phyloP scores from a whole-genome alignment of 2,888 invertebrate genomes.

The Microplitis deprimator region DNA sequence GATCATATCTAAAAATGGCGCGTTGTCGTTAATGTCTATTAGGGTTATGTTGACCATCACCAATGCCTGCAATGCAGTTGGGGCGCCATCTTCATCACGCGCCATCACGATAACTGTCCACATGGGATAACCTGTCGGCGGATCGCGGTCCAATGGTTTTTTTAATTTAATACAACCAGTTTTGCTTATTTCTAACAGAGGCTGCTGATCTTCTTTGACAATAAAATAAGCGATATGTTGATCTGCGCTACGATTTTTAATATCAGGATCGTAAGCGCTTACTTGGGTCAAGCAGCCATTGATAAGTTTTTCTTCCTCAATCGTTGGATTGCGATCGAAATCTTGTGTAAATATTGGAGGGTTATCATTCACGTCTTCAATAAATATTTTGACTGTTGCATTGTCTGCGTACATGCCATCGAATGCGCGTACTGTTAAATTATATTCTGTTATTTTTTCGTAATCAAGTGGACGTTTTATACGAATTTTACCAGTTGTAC shows the following conservation, averaged over 20 bases:
- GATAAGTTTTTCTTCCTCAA: conserved; percentile 82
- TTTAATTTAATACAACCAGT: conserved; percentile 82
- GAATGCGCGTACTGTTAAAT: conserved; percentile 85
- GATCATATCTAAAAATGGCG: conserved; percentile 87
- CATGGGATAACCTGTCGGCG: conserved; percentile 85
- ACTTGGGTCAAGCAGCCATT: conserved; percentile 75
- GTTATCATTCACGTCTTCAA: conserved; percentile 94
- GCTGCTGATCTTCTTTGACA: conserved; percentile 81
- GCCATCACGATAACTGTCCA: conserved; percentile 80
- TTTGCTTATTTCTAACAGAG: conserved; percentile 81
- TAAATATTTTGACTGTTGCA: conserved; percentile 86
- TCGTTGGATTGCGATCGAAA: conserved; percentile 81
- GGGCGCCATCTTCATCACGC: conserved; percentile 80
- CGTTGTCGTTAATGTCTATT: conserved; percentile 93
- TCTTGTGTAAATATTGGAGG: conserved; percentile 83
- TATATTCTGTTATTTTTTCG: conserved; percentile 88
- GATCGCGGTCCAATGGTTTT: conserved; percentile 89
- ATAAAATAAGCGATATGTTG: conserved; percentile 86
- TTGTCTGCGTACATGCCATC: conserved; percentile 89
- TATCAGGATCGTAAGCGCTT: conserved; percentile 89
- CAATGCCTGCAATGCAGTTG: conserved; percentile 76
- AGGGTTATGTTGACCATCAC: conserved; percentile 79
- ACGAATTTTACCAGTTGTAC: conserved; percentile 87
- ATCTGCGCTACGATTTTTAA: conserved; percentile 81
- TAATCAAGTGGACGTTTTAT: conserved; percentile 86